Evolutionary conservation across 2,113 vertebrate species (phyloP).

Genomic region (Daphoenositta chrysoptera): DNA sequence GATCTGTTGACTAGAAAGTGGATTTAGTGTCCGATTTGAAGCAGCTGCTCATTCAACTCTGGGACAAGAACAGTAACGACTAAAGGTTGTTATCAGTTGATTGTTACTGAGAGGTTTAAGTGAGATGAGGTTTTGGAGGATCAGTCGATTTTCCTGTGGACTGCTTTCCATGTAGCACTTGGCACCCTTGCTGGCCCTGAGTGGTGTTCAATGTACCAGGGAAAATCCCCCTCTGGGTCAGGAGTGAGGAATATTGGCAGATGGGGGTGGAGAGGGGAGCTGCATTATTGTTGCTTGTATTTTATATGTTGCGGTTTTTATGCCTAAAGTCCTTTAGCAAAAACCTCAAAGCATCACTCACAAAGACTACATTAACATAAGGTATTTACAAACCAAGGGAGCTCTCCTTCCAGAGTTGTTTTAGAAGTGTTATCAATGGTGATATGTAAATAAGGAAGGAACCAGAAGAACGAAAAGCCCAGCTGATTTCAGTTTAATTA

Average conservation of each 20-base stretch:
- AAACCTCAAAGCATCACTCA: neutral
- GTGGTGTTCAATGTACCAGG: neutral
- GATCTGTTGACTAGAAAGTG: neutral
- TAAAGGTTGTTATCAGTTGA: neutral
- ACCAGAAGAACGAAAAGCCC: neutral
- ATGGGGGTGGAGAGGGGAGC: neutral
- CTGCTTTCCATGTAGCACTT: neutral
- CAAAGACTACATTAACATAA: neutral
- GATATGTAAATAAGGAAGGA: neutral
- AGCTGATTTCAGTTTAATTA: neutral
- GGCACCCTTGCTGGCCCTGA: neutral
- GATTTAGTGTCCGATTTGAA: neutral
- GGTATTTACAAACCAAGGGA: neutral
- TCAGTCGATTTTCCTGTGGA: neutral
- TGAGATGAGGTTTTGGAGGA: constrained; percentile 18
- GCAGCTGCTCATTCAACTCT: neutral
- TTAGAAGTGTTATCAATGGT: neutral
- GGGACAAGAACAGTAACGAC: neutral
- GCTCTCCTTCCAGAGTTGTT: neutral
- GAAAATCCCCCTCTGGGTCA: neutral
- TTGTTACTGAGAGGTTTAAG: neutral
- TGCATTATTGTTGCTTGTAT: neutral
- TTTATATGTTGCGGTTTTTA: neutral
- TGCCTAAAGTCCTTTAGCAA: neutral
- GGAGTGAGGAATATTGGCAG: neutral